Conservation (phyloP, 2,888 invertebrate species). For the Taenaris catops region DNA sequence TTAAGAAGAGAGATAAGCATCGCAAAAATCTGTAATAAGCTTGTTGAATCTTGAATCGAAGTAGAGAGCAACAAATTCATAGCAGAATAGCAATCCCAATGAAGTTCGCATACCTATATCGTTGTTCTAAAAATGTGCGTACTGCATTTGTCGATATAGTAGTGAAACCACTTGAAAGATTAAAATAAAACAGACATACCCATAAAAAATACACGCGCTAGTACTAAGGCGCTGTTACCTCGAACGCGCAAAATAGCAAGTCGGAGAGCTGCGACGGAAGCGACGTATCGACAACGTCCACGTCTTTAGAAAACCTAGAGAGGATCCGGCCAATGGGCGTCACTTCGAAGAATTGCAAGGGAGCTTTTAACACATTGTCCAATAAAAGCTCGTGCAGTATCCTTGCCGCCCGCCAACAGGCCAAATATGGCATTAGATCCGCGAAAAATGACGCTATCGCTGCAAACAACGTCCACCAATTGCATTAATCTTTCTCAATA, state of each 20-base stretch:
- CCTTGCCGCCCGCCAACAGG: constrained; percentile 84
- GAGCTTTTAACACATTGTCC: constrained; percentile 81
- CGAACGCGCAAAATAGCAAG: constrained; percentile 85
- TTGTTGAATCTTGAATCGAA: too few species aligned
- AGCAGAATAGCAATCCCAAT: too few species aligned
- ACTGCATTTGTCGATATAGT: too few species aligned
- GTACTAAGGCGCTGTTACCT: constrained; percentile 73
- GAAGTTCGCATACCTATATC: too few species aligned
- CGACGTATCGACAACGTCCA: constrained; percentile 85
- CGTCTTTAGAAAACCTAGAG: constrained; percentile 87
- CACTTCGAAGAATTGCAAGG: constrained; percentile 88
- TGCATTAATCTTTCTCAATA: too few species aligned
- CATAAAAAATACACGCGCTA: neutral
- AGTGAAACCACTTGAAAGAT: too few species aligned
- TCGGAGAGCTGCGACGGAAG: constrained; percentile 84
- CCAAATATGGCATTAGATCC: constrained; percentile 84
- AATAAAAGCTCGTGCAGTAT: constrained; percentile 81
- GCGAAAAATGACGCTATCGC: constrained; percentile 83
- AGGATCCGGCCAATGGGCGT: constrained; percentile 88
- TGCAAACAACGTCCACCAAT: constrained; percentile 75
- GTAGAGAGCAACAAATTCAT: too few species aligned
- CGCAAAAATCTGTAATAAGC: too few species aligned
- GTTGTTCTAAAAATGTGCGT: too few species aligned
- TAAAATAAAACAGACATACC: constrained; percentile 1
- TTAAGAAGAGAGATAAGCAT: too few species aligned